A percentile compares a stretch with the other conserved stretches of the same genome.
These are phyloP conservation scores for Spea bombifrons DNA, from an alignment of 2,113 vertebrate genomes.

Conservation along the genomic window DNA sequence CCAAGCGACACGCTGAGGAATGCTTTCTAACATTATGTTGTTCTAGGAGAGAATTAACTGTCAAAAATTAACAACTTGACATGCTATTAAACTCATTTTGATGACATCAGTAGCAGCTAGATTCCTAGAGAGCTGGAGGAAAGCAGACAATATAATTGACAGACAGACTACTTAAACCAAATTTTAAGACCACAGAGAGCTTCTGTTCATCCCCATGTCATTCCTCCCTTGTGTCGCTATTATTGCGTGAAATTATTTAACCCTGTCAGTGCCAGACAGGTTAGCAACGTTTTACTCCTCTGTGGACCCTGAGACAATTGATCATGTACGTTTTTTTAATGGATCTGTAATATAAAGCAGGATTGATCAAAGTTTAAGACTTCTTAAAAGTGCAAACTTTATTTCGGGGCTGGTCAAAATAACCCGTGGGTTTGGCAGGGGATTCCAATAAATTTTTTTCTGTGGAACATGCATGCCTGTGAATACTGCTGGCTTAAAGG, in stretches of 20 bases:
- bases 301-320: too few species aligned
- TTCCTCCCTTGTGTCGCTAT: constrained; percentile 16
- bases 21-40: constrained; percentile 32
- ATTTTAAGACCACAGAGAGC: constrained; percentile 41
- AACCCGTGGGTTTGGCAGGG: too few species aligned
- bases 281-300: too few species aligned
- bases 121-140: constrained; percentile 4
- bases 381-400: too few species aligned
- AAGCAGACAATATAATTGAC: constrained; percentile 37
- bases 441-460: too few species aligned
- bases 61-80: constrained; percentile 41
- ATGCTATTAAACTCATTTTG: constrained; percentile 31
- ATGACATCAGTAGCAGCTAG: constrained; percentile 21
- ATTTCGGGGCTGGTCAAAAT: too few species aligned
- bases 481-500: too few species aligned
- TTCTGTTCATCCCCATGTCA: constrained; percentile 33
- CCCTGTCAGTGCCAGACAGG: neutral
- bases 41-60: constrained; percentile 40
- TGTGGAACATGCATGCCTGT: too few species aligned
- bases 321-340: too few species aligned
- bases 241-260: neutral
- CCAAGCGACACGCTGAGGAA: neutral
- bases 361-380: too few species aligned
- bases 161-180: constrained; percentile 37
- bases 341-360: too few species aligned